Conservation (phyloP, 2,113 vertebrate species). For the Xiphorhynchus elegans region DNA sequence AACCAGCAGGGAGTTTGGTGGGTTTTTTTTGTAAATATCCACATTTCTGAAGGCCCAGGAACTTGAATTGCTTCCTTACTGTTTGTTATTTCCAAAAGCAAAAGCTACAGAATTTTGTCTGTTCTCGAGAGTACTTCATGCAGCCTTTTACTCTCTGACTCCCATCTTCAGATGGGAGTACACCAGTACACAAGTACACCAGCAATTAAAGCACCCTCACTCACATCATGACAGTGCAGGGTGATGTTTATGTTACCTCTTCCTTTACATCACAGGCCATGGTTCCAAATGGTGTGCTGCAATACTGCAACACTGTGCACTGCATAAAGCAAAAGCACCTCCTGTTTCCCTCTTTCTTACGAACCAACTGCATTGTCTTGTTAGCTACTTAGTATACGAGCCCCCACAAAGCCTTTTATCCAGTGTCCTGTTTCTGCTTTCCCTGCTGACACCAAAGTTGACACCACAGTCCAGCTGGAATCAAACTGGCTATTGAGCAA, state of each 20-base stretch:
- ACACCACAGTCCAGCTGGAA: background rate
- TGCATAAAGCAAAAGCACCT: background rate
- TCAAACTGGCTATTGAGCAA: background rate
- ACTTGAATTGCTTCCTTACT: background rate
- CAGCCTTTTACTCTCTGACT: background rate
- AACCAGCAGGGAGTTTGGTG: background rate
- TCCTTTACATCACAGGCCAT: background rate
- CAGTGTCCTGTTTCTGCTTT: background rate
- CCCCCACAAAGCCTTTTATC: background rate
- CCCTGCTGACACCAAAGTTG: background rate
- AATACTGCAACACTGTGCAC: background rate
- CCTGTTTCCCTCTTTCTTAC: background rate
- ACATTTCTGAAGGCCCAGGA: background rate
- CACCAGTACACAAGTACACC: background rate
- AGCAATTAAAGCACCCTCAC: background rate
- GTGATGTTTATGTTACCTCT: too few species aligned
- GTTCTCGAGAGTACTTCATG: background rate
- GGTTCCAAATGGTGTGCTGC: background rate
- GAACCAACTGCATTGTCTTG: background rate
- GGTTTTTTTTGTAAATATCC: background rate
- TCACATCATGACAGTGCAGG: background rate
- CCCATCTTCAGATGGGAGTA: background rate
- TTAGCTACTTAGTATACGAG: background rate
- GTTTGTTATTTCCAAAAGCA: background rate
- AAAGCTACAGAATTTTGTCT: background rate